Evolutionary conservation across 2,113 vertebrate genomes (phyloP).

Genomic region (Phasianus colchicus): DNA sequence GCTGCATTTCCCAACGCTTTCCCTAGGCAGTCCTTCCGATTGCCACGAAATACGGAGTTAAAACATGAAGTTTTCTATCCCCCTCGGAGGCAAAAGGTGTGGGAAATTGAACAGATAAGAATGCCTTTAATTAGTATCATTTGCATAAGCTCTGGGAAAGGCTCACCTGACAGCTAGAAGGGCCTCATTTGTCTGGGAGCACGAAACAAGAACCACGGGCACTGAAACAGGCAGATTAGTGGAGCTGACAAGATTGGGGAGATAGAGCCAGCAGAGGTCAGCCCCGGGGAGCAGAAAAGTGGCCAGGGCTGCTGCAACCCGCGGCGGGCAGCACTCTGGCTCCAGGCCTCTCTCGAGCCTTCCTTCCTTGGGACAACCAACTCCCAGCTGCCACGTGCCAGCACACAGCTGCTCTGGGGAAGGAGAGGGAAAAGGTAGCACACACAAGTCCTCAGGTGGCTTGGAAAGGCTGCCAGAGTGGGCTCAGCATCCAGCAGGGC

Average conservation of each 20-base stretch:
- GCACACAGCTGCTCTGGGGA: neutral
- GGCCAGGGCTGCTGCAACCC: neutral
- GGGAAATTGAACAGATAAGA: constrained; percentile 70
- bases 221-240: neutral
- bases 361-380: neutral
- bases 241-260: neutral
- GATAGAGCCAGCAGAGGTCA: neutral
- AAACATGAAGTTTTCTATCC: constrained; percentile 60
- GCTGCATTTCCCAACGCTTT: constrained; percentile 50
- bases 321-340: neutral
- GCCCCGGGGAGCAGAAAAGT: neutral
- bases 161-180: constrained; percentile 63
- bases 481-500: neutral
- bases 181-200: constrained; percentile 44
- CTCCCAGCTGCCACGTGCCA: neutral
- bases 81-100: constrained; percentile 67
- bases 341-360: neutral
- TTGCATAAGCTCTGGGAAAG: constrained; percentile 69
- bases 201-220: neutral
- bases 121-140: constrained; percentile 69
- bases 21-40: constrained; percentile 59
- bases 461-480: rapidly evolving
- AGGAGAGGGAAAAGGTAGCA: neutral
- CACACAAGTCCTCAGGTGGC: neutral
- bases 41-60: neutral